These are phyloP conservation scores for Arctopsyche grandis DNA, from an alignment of 1,140 invertebrate species.

Conservation along the genomic window DNA sequence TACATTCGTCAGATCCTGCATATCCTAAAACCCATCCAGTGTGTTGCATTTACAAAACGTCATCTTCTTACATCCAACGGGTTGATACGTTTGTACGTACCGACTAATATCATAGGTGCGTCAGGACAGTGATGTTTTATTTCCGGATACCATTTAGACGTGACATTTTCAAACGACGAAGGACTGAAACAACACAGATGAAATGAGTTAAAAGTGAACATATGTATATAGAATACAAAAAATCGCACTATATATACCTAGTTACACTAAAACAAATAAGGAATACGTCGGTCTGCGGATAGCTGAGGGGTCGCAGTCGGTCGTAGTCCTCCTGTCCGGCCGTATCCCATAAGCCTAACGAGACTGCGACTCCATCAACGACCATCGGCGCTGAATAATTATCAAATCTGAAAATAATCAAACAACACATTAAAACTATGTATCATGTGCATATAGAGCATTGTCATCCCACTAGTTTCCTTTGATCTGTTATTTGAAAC, in stretches of 20 bases:
- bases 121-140: constrained; percentile 99
- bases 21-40: too few species aligned
- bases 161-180: constrained; percentile 98
- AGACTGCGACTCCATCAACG: constrained; percentile 96
- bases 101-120: constrained; percentile 97
- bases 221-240: background rate
- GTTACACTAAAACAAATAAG: constrained; percentile 98
- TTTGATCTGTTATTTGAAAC: too few species aligned
- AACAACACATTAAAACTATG: constrained; percentile 40
- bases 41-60: too few species aligned
- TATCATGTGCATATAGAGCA: too few species aligned
- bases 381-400: constrained; percentile 98
- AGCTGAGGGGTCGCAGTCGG: constrained; percentile 91
- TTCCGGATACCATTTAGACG: constrained; percentile 99
- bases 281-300: constrained; percentile 98
- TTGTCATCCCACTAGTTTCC: too few species aligned
- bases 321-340: constrained; percentile 98
- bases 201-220: background rate
- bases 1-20: too few species aligned
- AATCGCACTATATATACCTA: constrained; percentile 63
- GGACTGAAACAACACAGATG: constrained; percentile 72
- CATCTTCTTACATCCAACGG: background rate
- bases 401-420: constrained; percentile 84
- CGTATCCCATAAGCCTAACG: constrained; percentile 94
- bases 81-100: constrained; percentile 65